Base-by-base conservation (phyloP, 2,113 vertebrate genomes). In the Oreotrochilus melanogaster region DNA sequence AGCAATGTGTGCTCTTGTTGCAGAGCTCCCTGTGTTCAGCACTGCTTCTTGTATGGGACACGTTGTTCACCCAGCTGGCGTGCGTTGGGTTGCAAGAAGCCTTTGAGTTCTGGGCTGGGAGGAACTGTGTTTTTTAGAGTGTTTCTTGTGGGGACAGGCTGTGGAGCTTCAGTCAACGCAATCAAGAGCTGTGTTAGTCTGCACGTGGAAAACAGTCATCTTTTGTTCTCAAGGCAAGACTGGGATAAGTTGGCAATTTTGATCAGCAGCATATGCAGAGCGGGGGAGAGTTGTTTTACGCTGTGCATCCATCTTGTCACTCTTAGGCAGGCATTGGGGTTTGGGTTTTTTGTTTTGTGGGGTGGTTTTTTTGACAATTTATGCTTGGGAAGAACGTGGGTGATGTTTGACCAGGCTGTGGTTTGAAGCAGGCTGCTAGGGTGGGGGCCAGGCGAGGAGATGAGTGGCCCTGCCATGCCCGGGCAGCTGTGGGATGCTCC, bases 221-320 rank as follows among this genome's bases (percentile, higher is more conserved):
- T 91, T 95, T 95, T 96, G 78, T 97, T 96, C 95, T 73, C 57
- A 72, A 94, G 86, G 69, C 67, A 47, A n/a, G 15, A 48, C 2
- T 14, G 43, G 81, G 87, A 85, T 83, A 93, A 87, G 70, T 95
- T 92, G 93, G 93, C 92, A 92, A 53, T 89, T 90, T 88, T 78
- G 92, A 93, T 92, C 75, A 86, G 82, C 37, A 88, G 86, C 82
- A 74, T 95, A 83, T 93, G 94, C 54, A 18, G 48, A 73, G 81
- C 11, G 35, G 60, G 50, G 62, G 78, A 82, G 92, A 86, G 39
- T 75, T 83, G 37, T 69, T 89, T 93, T 85, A 85, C 78, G 64
- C 54, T 33, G 75, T 6, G 10, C 70, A 74, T 83, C 74, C 23
- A 11, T 91, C 89, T 91, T 89, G 51, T 87, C 56, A 25, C 47